These are phyloP conservation scores for Anguilla obscura DNA, from an alignment of 2,797 vertebrate genomes.

Conservation along the genomic window DNA sequence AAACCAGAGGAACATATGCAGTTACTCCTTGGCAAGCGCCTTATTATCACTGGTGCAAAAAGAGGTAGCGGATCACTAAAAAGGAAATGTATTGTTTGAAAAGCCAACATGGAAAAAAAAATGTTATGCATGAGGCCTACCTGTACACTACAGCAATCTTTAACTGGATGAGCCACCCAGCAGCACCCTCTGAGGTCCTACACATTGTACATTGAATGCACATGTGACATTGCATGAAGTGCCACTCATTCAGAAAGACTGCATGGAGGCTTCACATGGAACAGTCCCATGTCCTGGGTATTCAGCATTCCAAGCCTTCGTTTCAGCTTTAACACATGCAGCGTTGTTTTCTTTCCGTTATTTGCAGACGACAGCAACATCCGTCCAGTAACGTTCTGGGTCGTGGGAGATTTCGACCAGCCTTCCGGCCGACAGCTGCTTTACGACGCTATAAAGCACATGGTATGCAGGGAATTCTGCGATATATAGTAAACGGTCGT, in stretches of 20 bases:
- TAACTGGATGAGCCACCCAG: not conserved
- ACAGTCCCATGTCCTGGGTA: not conserved
- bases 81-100: not conserved
- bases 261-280: not conserved
- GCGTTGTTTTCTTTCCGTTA: slow-evolving; percentile 15
- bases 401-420: slow-evolving; percentile 93
- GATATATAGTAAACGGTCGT: not conserved
- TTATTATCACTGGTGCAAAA: not conserved
- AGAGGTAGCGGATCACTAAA: no score
- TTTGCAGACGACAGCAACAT: slow-evolving; percentile 87
- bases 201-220: not conserved
- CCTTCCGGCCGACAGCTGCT: slow-evolving; percentile 88
- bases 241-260: not conserved
- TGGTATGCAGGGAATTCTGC: slow-evolving; percentile 68
- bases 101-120: not conserved
- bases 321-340: not conserved
- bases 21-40: not conserved
- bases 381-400: slow-evolving; percentile 96
- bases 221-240: not conserved
- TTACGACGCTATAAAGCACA: slow-evolving; percentile 96
- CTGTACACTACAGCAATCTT: not conserved
- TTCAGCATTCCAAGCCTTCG: not conserved
- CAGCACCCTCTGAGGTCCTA: not conserved
- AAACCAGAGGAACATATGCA: not conserved
- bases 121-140: not conserved